Base-by-base conservation (phyloP, 2,888 invertebrate genomes). In the Oscheius sp. region DNA sequence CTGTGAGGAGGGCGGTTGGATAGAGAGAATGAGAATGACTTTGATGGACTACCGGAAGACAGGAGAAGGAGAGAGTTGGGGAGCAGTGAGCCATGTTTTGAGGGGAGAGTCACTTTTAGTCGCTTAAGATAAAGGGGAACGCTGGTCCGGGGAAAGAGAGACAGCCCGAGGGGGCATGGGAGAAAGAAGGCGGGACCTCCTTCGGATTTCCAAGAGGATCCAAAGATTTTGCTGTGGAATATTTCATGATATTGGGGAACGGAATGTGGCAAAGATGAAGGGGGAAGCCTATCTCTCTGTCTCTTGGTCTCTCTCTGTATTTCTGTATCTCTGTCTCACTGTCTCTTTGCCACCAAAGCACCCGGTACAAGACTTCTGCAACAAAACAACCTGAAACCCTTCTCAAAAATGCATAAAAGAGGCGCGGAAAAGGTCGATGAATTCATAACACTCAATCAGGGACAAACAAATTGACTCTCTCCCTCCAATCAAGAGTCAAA, bases 1-100 rank as follows among this genome's bases (percentile, higher is more conserved):
- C 4, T 42, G 42, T 5, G 3, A 5, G 42, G 42, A 21, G 55
- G 21, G 55, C 55, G 13, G 9, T 21, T 55, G 13, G 55, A 55
- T 37, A 37, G 55, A 33, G 55, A 55, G 21, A 21, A 53, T 21
- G 59, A 9, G 58, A 35, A 68, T 35, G 53, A 53, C 68, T 68
- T 68, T 68, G 68, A 68, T 68, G 68, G 68, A 68, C 53, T 68
- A 37, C 68, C 68, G 63, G 63, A 63, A 63, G 63, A 47, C 33
- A 35, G 29, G 42, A 21, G 21, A 21, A 21, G 21, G 21, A 21
- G 21, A 21, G 21, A 21, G 21, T 21, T 21, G 21, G 21, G 50
- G 35, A 21, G 48, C 42, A 48, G 21, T 48, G 48, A 3, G 48
- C 48, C 63, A 21, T 63, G 47, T 42, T 63, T 63, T 63, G 33